Base-by-base conservation (phyloP, 1,140 invertebrate species). In the Bombus confusus region DNA sequence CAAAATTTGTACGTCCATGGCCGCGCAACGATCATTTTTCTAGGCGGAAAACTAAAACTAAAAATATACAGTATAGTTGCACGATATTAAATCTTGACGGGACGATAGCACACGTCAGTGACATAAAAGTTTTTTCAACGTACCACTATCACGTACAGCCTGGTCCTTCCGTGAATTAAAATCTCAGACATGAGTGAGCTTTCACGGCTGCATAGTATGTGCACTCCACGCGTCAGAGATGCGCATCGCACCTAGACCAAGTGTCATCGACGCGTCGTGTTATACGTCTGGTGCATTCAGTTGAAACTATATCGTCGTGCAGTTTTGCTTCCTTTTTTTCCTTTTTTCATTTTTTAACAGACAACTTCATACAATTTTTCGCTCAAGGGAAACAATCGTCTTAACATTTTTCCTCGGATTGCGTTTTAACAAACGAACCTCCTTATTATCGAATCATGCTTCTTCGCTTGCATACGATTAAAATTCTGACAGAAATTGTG, bases 111-210 rank as follows among this genome's bases (percentile, higher is more conserved):
- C 62, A 83, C 62, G 81, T 22, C 59, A 83, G 62, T 37, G 43
- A 83, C 81, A 83, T 83, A 66, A 83, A 83, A 83, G 81, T 75
- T 77, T 83, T 83, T 64, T 43, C 64, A 77, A 47, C 62, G 41
- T 34, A 47, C 75, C 75, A 72, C 43, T 78, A 76, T 72, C 64
- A 59, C 41, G 74, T 78, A 62, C 64, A 59, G 47, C 31, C 66
- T 79, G 75, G 76, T 72, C 64, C 83, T 83, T 83, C 25, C 64
- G 59, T 62, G 75, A 84, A 84, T 84, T 84, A 84, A 84, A 84
- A 79, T 79, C 83, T 79, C 83, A 84, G 83, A 84, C 83, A 52
- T 62, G 81, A 83, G 81, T 77, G 43, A 52, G 68, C 83, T 79
- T 79, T 84, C 68, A 79, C 76, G 76, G 76, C 34, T 71, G 66